Evolutionary conservation across 2,888 invertebrate genomes (phyloP), one percentile per base, ranked within the genome.

Genomic region (Hirudinaria manillensis): DNA sequence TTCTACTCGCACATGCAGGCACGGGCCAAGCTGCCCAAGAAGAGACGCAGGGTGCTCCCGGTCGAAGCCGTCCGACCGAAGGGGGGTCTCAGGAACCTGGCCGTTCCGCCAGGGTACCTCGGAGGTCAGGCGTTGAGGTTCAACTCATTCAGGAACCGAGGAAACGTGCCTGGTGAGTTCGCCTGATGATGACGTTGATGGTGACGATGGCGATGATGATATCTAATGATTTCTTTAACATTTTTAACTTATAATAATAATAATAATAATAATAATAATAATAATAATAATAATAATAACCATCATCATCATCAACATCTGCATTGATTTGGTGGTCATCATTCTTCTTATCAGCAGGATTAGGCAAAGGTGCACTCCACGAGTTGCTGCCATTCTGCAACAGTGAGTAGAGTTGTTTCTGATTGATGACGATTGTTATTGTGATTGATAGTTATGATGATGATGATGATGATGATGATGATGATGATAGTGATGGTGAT

Each of bases 1-100:
- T 96, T 94, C 87, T 96, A 97, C 86, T 93, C 94, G 0, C 96
- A 96, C 85, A 94, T 94, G 6, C 95, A 96, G 90, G 99, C 99
- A 80, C 89, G 99, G 78, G 93, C 94, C 77, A 96, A 96, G 87
- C 89, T 97, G 80, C 95, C 95, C 0, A 95, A 95, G 87, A 92
- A 93, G 84, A 88, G 94, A 70, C 88, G 95, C 79, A 88, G 93
- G 75, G 93, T 96, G 2, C 86, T 95, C 53, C 93, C 94, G 0
- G 93, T 94, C 16, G 94, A 94, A 79, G 83, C 83, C 7, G 83
- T 83, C 3, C 79, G 85, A 66, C 81, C 81, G 13, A 81, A 81
- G 92, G 77, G 88, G 92, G 75, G 90, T 91, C 84, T 67, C 19
- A 65, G 53, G 2, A 74, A 76, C 21, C 82, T 34, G 75, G 38